phyloP scores from a whole-genome alignment of 1,140 invertebrate genomes.

The Lepidurus couesii region DNA sequence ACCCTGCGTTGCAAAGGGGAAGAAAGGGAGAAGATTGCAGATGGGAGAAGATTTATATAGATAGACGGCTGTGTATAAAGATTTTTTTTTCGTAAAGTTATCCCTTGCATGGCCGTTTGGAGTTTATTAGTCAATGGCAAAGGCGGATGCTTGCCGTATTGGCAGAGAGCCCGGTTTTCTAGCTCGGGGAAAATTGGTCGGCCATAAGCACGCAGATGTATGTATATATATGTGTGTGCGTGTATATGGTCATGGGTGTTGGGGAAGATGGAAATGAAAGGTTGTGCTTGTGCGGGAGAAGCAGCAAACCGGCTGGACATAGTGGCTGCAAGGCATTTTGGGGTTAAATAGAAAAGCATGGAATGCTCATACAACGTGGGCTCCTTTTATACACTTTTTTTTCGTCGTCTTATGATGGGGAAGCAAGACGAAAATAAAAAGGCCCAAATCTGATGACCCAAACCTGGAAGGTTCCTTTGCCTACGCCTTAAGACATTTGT shows the following conservation, averaged over 20 bases:
- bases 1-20: no score
- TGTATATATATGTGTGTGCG: background rate
- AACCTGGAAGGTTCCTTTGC: no score
- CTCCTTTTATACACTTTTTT: no score
- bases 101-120: no score
- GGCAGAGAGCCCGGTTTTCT: background rate
- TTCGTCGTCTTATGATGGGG: no score
- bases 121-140: background rate
- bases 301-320: conserved; percentile 10
- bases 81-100: no score
- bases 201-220: background rate
- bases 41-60: background rate
- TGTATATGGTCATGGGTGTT: conserved; percentile 13
- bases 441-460: no score
- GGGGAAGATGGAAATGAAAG: conserved; percentile 14
- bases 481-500: no score
- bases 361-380: background rate
- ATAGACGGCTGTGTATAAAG: no score
- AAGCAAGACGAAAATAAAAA: no score
- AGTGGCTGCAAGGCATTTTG: conserved; percentile 12
- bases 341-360: background rate
- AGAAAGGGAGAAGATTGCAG: background rate
- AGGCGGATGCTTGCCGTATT: background rate
- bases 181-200: background rate
- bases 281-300: conserved; percentile 3